phyloP scores from a whole-genome alignment of 1,140 invertebrate genomes.

The Saccostrea glomerata region DNA sequence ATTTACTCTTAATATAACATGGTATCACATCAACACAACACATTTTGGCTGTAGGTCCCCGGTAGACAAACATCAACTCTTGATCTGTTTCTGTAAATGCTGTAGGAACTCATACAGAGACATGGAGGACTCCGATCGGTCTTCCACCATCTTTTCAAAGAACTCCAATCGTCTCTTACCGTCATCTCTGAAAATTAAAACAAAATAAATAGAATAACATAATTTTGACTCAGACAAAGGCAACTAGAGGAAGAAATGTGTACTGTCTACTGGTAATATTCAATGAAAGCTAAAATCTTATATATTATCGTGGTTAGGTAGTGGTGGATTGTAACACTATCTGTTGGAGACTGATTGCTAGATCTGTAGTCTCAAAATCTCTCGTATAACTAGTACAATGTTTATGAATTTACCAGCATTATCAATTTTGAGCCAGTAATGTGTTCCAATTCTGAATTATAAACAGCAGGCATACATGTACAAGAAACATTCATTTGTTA shows the following conservation, averaged over 20 bases:
- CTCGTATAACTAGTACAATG: no score
- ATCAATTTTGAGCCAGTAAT: no score
- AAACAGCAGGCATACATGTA: no score
- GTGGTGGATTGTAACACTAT: no score
- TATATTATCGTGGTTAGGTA: no score
- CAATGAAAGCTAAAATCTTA: background rate
- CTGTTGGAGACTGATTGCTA: no score
- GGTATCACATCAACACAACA: conserved; percentile 17
- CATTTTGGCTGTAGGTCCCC: conserved; percentile 21
- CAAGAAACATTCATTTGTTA: no score
- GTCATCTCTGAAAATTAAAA: conserved; percentile 86
- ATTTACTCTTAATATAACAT: background rate
- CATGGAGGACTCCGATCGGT: conserved; percentile 94
- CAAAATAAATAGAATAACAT: background rate
- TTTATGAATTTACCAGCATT: no score
- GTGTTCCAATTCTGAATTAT: no score
- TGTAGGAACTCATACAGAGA: conserved; percentile 99
- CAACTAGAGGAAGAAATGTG: background rate
- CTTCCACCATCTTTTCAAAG: conserved; percentile 94
- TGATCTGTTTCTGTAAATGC: conserved; percentile 94
- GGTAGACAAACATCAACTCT: conserved; percentile 63
- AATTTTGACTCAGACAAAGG: background rate
- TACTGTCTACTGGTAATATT: background rate
- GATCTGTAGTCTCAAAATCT: no score
- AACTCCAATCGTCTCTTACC: conserved; percentile 90